Conservation (phyloP, 2,113 vertebrate genomes). For the Vulpes ferrilata region DNA sequence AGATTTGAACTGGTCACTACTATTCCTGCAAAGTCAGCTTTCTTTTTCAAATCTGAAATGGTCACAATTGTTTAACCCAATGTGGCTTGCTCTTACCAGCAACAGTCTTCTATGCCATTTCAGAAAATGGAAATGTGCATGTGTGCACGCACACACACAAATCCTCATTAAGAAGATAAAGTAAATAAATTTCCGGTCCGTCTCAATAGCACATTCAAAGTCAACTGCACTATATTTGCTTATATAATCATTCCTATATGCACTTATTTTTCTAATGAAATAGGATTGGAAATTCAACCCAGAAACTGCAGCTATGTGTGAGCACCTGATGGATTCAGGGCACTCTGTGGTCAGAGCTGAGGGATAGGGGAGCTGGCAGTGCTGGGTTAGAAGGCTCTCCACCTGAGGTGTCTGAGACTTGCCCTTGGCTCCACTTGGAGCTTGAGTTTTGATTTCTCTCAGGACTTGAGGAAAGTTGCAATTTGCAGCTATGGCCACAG, state of each 20-base stretch:
- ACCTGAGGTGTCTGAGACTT: neutral
- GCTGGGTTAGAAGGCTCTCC: neutral
- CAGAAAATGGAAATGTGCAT: neutral
- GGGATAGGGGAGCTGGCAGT: neutral
- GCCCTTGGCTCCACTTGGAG: neutral
- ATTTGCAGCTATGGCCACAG: neutral
- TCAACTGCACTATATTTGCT: neutral
- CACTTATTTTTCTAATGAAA: constrained; percentile 39
- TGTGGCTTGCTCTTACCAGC: neutral
- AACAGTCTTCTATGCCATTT: neutral
- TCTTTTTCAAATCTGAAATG: constrained; percentile 35
- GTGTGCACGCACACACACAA: neutral
- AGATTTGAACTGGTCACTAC: neutral
- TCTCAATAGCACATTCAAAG: constrained; percentile 37
- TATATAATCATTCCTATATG: neutral
- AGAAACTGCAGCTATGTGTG: neutral
- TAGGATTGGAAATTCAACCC: neutral
- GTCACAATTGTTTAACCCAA: neutral
- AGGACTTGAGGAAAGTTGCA: neutral
- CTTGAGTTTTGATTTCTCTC: neutral
- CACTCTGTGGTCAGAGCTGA: neutral
- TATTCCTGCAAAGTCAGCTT: neutral
- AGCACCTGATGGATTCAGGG: neutral
- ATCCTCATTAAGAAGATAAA: constrained; percentile 17
- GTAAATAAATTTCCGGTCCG: neutral